These are phyloP conservation scores for Drosophila obscura DNA, from an alignment of 1,140 invertebrate genomes.

Conservation along the genomic window DNA sequence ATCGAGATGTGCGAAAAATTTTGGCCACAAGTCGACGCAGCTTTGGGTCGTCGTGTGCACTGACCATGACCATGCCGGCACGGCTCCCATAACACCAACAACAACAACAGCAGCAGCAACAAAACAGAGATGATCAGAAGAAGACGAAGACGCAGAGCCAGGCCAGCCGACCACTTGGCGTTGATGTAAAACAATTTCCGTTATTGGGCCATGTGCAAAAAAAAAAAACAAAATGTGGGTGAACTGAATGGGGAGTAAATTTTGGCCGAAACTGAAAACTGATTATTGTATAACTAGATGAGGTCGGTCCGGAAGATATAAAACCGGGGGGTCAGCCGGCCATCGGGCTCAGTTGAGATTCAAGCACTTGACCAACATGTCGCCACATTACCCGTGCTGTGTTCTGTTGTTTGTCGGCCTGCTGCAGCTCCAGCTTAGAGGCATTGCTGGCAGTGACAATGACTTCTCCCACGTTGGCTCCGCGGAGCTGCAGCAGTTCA, in stretches of 20 bases:
- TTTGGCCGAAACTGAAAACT: conserved; percentile 51
- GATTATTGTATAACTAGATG: conserved; percentile 66
- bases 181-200: conserved; percentile 79
- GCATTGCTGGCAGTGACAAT: conserved; percentile 18
- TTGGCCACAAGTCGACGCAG: conserved; percentile 60
- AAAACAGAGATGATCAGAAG: background rate
- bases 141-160: conserved; percentile 20
- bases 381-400: conserved; percentile 7
- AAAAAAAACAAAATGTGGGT: conserved; percentile 25
- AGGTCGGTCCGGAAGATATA: conserved; percentile 35
- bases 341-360: conserved; percentile 53
- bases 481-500: conserved; percentile 58
- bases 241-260: conserved; percentile 52
- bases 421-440: conserved; percentile 8
- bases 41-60: conserved; percentile 70
- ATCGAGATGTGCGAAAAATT: conserved; percentile 73
- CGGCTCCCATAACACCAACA: conserved; percentile 33
- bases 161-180: conserved; percentile 38
- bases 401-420: conserved; percentile 18
- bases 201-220: conserved; percentile 81
- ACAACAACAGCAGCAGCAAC: background rate
- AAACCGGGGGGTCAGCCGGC: conserved; percentile 57
- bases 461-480: conserved; percentile 45
- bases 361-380: conserved; percentile 35
- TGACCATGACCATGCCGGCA: conserved; percentile 80